These are phyloP conservation scores for Macrochelys suwanniensis DNA, from an alignment of 2,797 vertebrate genomes.

Conservation along the genomic window DNA sequence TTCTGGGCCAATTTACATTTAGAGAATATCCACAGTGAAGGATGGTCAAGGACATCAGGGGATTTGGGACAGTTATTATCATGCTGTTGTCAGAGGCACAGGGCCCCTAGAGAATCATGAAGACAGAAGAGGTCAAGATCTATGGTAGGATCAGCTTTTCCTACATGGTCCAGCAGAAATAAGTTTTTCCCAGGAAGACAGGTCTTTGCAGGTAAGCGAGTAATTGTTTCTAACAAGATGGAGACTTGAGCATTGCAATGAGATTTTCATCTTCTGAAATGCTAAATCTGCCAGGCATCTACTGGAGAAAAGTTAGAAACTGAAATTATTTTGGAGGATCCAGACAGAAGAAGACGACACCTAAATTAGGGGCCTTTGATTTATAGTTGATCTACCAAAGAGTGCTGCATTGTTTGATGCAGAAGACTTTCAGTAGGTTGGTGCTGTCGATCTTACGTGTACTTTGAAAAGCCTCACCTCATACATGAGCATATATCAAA, in stretches of 20 bases:
- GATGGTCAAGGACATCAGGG: background rate
- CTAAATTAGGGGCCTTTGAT: background rate
- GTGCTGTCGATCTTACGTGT: background rate
- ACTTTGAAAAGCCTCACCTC: background rate
- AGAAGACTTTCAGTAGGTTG: background rate
- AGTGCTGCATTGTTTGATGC: background rate
- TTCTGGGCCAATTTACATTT: background rate
- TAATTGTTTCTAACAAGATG: background rate
- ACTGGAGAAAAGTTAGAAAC: background rate
- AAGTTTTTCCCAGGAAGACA: background rate
- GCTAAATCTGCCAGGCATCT: background rate
- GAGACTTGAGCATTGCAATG: background rate
- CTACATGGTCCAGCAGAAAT: background rate
- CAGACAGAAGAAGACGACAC: background rate
- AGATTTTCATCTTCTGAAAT: background rate
- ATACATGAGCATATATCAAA: conserved; percentile 33
- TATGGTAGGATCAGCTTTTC: rapidly evolving
- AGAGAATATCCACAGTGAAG: background rate
- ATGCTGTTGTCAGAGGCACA: background rate
- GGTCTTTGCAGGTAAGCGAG: background rate
- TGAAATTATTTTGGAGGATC: background rate
- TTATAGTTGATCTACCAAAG: background rate
- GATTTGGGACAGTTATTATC: background rate
- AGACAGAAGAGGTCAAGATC: background rate
- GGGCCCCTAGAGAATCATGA: background rate